These are phyloP conservation scores for Ridgeia piscesae DNA, from an alignment of 1,140 invertebrate genomes.

Conservation along the genomic window DNA sequence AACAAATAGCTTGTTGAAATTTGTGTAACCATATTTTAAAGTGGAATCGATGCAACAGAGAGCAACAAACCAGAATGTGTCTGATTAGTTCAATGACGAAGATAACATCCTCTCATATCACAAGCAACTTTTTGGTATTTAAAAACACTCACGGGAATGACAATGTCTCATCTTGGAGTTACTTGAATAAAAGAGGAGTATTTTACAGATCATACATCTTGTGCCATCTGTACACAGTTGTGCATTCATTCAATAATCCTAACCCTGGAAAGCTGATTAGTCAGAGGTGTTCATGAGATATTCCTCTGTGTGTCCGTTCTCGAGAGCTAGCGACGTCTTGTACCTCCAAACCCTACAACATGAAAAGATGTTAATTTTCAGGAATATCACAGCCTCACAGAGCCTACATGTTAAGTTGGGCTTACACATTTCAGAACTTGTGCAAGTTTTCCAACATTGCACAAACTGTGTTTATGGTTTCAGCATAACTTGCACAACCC, in stretches of 20 bases:
- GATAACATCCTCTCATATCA: neutral
- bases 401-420: neutral
- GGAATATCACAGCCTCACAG: neutral
- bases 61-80: neutral
- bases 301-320: neutral
- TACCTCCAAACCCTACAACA: slow-evolving; percentile 22
- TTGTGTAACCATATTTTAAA: neutral
- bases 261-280: neutral
- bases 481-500: no score
- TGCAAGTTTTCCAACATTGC: no score
- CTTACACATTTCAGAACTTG: neutral
- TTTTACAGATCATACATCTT: neutral
- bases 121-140: neutral
- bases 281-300: neutral
- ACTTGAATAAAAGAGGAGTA: neutral
- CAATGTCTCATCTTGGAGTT: neutral
- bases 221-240: neutral
- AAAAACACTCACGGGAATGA: neutral
- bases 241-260: neutral
- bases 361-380: neutral
- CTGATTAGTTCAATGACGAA: neutral
- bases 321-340: slow-evolving; percentile 15
- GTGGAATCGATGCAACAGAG: neutral
- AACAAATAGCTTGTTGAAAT: neutral
- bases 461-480: no score